Conservation (phyloP, 92 coral and sea anemone genomes). For the Porites rus region DNA sequence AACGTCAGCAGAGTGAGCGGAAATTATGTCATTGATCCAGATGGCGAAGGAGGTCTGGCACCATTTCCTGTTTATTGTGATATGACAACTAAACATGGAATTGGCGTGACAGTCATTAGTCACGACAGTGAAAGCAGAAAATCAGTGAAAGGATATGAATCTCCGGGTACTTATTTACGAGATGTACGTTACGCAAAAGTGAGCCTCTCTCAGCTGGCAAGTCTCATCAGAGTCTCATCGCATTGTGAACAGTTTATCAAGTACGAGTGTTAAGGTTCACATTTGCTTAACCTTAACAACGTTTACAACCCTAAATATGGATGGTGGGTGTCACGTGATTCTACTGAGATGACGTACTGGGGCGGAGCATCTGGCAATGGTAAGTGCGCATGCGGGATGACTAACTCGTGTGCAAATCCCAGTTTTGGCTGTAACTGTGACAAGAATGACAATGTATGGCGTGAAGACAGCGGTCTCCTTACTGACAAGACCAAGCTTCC, state of each 20-base stretch:
- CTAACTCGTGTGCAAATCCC: conserved; percentile 32
- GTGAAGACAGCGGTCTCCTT: neutral
- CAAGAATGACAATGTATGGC: neutral
- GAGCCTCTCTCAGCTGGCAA: neutral
- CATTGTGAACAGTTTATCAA: neutral
- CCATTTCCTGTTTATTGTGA: neutral
- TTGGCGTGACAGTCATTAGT: neutral
- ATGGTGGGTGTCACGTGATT: conserved; percentile 74
- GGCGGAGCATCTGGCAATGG: conserved; percentile 66
- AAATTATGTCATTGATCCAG: neutral
- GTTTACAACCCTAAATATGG: too few relatives aligned
- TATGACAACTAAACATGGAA: neutral
- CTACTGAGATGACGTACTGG: conserved; percentile 65
- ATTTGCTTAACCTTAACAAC: too few relatives aligned
- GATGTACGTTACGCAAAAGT: neutral
- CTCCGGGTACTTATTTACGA: neutral
- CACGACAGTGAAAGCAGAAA: neutral
- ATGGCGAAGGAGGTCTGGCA: neutral
- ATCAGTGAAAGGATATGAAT: neutral
- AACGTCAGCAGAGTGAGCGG: neutral
- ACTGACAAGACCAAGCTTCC: neutral
- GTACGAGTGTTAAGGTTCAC: neutral
- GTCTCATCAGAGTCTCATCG: neutral
- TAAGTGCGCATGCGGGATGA: conserved; percentile 74
- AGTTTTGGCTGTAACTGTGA: neutral